Evolutionary conservation across 2,113 vertebrate species (phyloP).

Genomic region (Astur gentilis): DNA sequence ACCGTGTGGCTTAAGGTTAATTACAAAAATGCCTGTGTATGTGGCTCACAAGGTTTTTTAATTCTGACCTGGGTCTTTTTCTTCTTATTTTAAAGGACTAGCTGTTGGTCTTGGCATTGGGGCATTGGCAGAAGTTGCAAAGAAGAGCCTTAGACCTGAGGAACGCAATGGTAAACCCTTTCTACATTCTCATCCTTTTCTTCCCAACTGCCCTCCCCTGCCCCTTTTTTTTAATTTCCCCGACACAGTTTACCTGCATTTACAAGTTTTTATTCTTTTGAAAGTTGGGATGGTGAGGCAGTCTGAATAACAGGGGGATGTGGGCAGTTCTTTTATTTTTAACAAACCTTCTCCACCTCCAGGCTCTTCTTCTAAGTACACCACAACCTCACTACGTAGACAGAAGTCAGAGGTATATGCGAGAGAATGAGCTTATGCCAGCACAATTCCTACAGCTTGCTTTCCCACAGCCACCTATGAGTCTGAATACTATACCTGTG

Average conservation of each 20-base stretch:
- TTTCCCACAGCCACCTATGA: neutral
- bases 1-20: neutral
- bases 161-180: conserved; percentile 75
- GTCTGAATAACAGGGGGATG: neutral
- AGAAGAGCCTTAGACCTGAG: conserved; percentile 88
- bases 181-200: neutral
- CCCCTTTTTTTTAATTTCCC: neutral
- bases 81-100: conserved; percentile 76
- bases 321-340: neutral
- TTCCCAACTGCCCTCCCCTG: no score
- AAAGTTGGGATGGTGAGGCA: neutral
- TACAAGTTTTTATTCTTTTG: neutral
- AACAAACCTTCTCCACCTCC: neutral
- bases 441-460: neutral
- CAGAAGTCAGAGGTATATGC: neutral
- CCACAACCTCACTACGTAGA: neutral
- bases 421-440: neutral
- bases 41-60: neutral
- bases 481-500: neutral
- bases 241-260: neutral
- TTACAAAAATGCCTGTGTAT: neutral
- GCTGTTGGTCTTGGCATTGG: conserved; percentile 94
- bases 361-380: neutral
- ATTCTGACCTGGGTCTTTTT: neutral
- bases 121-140: conserved; percentile 92